Evolutionary conservation across 2,888 invertebrate species (phyloP).

Genomic region (Netelia melanura): DNA sequence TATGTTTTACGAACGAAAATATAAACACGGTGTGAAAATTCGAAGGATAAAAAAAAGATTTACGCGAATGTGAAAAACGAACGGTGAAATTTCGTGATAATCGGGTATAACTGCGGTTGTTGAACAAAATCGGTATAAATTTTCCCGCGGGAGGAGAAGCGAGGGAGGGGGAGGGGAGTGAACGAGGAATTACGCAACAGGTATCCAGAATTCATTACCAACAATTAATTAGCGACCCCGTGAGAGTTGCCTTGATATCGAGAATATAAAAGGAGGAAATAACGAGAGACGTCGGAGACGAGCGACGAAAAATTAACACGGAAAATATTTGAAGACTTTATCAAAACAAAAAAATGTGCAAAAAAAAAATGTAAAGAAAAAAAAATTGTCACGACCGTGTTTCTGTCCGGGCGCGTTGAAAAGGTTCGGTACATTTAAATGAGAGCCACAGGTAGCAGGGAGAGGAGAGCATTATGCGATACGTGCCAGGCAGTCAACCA

Average conservation of each 20-base stretch:
- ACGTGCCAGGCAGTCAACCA: constrained; percentile 75
- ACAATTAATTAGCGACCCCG: constrained; percentile 77
- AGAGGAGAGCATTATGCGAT: constrained; percentile 77
- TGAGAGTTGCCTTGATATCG: constrained; percentile 69
- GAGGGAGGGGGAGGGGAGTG: no score
- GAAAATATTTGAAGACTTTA: neutral
- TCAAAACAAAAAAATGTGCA: constrained; percentile 9
- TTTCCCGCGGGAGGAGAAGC: neutral
- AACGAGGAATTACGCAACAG: constrained; percentile 74
- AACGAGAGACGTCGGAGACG: constrained; percentile 65
- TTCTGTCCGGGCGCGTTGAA: constrained; percentile 64
- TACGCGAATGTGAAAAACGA: constrained; percentile 19
- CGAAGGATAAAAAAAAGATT: neutral
- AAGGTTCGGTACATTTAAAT: constrained; percentile 83
- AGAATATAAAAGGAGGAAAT: constrained; percentile 64
- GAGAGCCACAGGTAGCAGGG: constrained; percentile 82
- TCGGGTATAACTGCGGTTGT: constrained; percentile 15
- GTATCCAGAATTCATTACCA: constrained; percentile 70
- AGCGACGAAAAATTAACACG: constrained; percentile 46
- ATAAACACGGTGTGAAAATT: no score
- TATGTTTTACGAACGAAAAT: no score
- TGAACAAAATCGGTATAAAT: constrained; percentile 32
- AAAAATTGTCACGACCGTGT: constrained; percentile 49
- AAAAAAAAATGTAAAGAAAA: constrained; percentile 7
- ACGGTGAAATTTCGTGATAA: neutral